Evolutionary conservation across 2,113 vertebrate genomes (phyloP).

Genomic region (Nothobranchius furzeri): DNA sequence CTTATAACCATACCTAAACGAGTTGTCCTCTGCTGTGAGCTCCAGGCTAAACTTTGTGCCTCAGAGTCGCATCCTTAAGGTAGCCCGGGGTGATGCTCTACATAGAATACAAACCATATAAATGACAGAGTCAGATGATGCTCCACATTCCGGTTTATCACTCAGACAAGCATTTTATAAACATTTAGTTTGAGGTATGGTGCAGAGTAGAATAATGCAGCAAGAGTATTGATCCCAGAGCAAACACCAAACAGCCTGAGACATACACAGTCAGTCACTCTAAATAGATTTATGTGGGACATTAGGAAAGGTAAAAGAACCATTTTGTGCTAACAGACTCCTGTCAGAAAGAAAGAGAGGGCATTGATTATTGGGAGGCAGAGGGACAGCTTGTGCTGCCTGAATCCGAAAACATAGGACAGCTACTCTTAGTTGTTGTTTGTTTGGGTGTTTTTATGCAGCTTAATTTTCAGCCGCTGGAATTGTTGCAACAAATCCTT

Average conservation of each 20-base stretch:
- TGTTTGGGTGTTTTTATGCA: too few species aligned
- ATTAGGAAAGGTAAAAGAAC: constrained; percentile 61
- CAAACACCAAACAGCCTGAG: constrained; percentile 41
- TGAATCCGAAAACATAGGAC: constrained; percentile 13
- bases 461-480: too few species aligned
- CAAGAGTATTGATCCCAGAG: constrained; percentile 63
- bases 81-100: constrained; percentile 28
- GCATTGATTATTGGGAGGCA: constrained; percentile 9
- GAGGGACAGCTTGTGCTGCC: constrained; percentile 7
- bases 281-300: constrained; percentile 55
- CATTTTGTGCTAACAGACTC: constrained; percentile 52
- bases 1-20: constrained; percentile 24
- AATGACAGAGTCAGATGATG: constrained; percentile 36
- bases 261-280: constrained; percentile 54
- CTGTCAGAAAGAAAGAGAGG: constrained; percentile 35
- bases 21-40: constrained; percentile 10
- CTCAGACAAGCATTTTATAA: constrained; percentile 25
- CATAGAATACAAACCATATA: constrained; percentile 28
- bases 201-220: constrained; percentile 26
- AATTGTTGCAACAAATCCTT: not conserved
- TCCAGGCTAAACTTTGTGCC: constrained; percentile 19
- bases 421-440: too few species aligned
- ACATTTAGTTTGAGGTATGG: constrained; percentile 40
- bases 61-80: constrained; percentile 23
- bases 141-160: constrained; percentile 33